Conservation (phyloP, 2,113 vertebrate species). For the Hyla sarda region DNA sequence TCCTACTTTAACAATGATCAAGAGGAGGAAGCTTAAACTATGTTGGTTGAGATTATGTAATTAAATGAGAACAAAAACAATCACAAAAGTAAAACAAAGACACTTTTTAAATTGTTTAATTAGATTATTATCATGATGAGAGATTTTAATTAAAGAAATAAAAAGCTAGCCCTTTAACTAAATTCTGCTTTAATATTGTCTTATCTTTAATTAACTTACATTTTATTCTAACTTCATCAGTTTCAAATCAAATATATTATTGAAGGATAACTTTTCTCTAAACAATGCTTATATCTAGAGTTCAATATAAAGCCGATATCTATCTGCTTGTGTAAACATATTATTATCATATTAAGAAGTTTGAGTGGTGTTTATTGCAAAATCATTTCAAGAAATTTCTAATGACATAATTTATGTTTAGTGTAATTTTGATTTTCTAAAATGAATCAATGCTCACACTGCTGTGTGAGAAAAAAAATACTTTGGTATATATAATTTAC, state of each 20-base stretch:
- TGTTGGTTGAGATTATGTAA: slow-evolving; percentile 43
- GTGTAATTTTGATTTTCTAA: no score
- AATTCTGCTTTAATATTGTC: slow-evolving; percentile 31
- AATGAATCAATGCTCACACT: no score
- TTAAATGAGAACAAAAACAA: slow-evolving; percentile 53
- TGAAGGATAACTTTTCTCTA: slow-evolving; percentile 17
- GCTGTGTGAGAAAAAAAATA: no score
- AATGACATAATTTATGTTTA: background rate
- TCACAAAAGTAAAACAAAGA: slow-evolving; percentile 45
- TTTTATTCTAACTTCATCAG: slow-evolving; percentile 32
- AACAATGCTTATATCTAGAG: slow-evolving; percentile 22
- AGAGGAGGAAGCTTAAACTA: slow-evolving; percentile 31
- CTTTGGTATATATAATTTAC: no score
- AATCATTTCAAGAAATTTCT: background rate
- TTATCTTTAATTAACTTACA: slow-evolving; percentile 54
- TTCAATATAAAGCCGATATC: background rate
- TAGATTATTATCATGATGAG: slow-evolving; percentile 44
- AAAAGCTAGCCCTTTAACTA: slow-evolving; percentile 4
- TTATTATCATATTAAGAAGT: background rate
- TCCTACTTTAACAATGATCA: slow-evolving; percentile 26
- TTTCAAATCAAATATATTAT: slow-evolving; percentile 36
- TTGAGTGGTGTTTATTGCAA: background rate
- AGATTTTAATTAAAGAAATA: slow-evolving; percentile 57
- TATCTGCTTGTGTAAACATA: background rate
- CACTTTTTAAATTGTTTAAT: slow-evolving; percentile 48